These are phyloP conservation scores for Myanophis thanlyinensis DNA, from an alignment of 2,113 vertebrate genomes.

Conservation along the genomic window DNA sequence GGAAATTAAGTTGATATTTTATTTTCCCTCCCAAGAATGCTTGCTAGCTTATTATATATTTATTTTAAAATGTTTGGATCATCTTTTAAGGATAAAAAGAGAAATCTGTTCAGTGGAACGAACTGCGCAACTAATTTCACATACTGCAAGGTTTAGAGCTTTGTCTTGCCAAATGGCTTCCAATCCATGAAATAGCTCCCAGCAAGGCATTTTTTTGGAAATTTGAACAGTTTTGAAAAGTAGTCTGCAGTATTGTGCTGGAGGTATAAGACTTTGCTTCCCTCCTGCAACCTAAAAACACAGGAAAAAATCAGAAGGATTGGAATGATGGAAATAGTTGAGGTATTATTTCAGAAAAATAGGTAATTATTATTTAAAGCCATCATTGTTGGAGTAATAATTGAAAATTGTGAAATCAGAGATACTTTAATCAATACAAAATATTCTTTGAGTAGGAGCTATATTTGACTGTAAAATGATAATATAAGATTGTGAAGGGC, in stretches of 20 bases:
- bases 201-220: neutral
- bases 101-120: neutral
- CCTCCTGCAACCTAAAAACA: neutral
- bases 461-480: neutral
- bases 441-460: neutral
- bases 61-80: neutral
- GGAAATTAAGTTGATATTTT: constrained; percentile 44
- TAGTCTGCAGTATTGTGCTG: neutral
- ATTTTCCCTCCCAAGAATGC: constrained; percentile 24
- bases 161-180: neutral
- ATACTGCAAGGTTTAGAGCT: neutral
- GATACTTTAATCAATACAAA: neutral
- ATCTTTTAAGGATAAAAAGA: neutral
- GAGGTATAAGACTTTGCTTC: neutral
- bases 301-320: neutral
- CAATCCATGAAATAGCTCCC: neutral
- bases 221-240: neutral
- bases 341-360: constrained; percentile 23
- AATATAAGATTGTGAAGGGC: neutral
- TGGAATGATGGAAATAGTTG: neutral
- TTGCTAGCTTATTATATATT: neutral
- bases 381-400: neutral
- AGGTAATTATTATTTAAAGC: neutral
- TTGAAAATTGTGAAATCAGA: neutral
- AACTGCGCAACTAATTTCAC: neutral